phyloP scores from a whole-genome alignment of 2,797 vertebrate species.

The Anomalospiza imberbis region DNA sequence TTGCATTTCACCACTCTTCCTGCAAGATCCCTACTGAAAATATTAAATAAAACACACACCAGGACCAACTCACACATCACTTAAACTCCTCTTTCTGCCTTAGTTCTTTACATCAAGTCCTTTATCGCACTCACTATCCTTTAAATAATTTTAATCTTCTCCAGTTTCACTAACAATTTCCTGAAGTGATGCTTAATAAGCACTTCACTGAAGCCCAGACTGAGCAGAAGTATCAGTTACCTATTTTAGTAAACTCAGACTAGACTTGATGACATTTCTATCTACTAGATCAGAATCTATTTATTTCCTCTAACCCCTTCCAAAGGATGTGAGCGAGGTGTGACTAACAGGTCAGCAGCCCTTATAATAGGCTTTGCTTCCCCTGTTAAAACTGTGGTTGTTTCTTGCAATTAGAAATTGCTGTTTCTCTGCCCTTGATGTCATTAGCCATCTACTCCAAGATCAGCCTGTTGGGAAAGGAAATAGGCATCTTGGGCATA shows the following conservation, averaged over 20 bases:
- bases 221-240: background rate
- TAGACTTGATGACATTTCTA: background rate
- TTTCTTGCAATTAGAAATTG: background rate
- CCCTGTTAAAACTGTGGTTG: background rate
- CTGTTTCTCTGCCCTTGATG: background rate
- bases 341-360: background rate
- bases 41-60: background rate
- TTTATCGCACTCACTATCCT: background rate
- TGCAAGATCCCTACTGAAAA: background rate
- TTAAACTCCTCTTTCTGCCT: background rate
- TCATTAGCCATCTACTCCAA: background rate
- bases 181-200: background rate
- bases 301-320: background rate
- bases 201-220: background rate
- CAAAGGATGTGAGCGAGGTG: background rate
- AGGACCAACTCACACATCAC: background rate
- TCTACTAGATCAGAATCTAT: background rate
- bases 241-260: background rate
- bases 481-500: background rate
- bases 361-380: background rate
- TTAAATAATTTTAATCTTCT: background rate
- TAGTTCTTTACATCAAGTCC: background rate
- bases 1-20: background rate
- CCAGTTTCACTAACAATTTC: conserved; percentile 1
- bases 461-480: background rate